Evolutionary conservation across 2,797 vertebrate species (phyloP).

Genomic region (Phoxinus dragarum): DNA sequence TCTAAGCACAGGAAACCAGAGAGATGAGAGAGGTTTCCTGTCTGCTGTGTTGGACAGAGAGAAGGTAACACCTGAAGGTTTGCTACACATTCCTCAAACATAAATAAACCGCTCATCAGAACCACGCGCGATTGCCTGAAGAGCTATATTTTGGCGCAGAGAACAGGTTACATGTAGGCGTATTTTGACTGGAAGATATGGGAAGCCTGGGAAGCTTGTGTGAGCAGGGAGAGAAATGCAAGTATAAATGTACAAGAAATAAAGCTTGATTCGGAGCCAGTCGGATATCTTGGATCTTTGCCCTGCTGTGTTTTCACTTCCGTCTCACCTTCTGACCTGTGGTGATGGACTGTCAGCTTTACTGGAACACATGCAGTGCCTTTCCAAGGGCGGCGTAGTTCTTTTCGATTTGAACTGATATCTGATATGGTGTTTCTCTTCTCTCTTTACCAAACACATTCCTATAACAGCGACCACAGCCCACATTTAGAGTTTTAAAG

Average conservation of each 20-base stretch:
- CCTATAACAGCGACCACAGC: slow-evolving; percentile 59
- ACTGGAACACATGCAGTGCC: slow-evolving; percentile 56
- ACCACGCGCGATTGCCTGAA: slow-evolving; percentile 5
- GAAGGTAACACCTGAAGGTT: slow-evolving; percentile 58
- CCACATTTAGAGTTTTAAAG: slow-evolving; percentile 60
- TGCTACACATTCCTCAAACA: slow-evolving; percentile 50
- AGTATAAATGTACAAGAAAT: background rate
- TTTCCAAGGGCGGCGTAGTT: slow-evolving; percentile 39
- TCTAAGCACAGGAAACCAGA: slow-evolving; percentile 68
- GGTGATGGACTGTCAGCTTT: slow-evolving; percentile 54
- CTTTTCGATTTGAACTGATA: slow-evolving; percentile 58
- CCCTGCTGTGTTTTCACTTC: slow-evolving; percentile 48
- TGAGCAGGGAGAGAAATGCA: background rate
- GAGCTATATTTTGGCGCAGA: slow-evolving; percentile 25
- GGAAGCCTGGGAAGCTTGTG: background rate
- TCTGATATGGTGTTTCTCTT: slow-evolving; percentile 57
- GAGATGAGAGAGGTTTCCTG: slow-evolving; percentile 63
- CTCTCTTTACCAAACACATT: slow-evolving; percentile 59
- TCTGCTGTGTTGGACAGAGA: slow-evolving; percentile 49
- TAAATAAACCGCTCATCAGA: slow-evolving; percentile 48
- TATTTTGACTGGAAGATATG: slow-evolving; percentile 47
- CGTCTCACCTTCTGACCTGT: slow-evolving; percentile 56
- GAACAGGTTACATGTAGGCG: slow-evolving; percentile 42
- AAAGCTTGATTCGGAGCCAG: background rate
- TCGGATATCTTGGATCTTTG: slow-evolving; percentile 16